Evolutionary conservation across 2,888 invertebrate genomes (phyloP), one percentile per base, ranked within the genome.

Genomic region (Chaetoderma sp.): DNA sequence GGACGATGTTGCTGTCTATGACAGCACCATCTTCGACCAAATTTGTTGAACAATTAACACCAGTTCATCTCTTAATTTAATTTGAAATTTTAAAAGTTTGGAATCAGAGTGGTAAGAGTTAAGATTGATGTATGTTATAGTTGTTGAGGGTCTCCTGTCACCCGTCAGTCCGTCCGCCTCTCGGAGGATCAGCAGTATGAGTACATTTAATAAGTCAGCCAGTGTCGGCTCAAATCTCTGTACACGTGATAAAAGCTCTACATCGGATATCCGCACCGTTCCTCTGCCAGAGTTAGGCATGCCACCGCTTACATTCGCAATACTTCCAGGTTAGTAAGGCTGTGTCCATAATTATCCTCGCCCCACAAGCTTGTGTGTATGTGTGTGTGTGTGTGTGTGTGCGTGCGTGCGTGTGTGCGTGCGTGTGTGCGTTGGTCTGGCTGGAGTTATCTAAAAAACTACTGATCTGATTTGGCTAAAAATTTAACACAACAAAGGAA

Each of bases 101-200:
- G n/a, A n/a, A n/a, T n/a, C n/a, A n/a, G n/a, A n/a, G n/a, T n/a
- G n/a, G n/a, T n/a, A n/a, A n/a, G n/a, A n/a, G n/a, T n/a, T n/a
- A n/a, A n/a, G n/a, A n/a, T n/a, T n/a, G n/a, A n/a, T n/a, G n/a
- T n/a, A 32, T 30, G 16, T 45, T 23, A 16, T 6, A 27, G 64
- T 64, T 60, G 13, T 50, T 68, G 72, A 74, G 61, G 72, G 73
- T 44, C 72, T 75, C 3, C 60, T 68, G 8, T 79, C 79, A n/a
- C 78, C 80, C 13, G 57, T 68, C 32, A 73, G 75, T n/a, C 71
- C 71, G 4, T 50, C 50, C 8, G 94, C 95, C 10, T 94, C 94
- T 6, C 90, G 96, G 70, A 89, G 96, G 74, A 95, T 96, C 83
- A 95, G 95, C 72, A 94, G 94, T 85, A 95, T 95, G 66, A 95